Base-by-base conservation (phyloP, 2,888 invertebrate species). In the Scaptomyza flava region DNA sequence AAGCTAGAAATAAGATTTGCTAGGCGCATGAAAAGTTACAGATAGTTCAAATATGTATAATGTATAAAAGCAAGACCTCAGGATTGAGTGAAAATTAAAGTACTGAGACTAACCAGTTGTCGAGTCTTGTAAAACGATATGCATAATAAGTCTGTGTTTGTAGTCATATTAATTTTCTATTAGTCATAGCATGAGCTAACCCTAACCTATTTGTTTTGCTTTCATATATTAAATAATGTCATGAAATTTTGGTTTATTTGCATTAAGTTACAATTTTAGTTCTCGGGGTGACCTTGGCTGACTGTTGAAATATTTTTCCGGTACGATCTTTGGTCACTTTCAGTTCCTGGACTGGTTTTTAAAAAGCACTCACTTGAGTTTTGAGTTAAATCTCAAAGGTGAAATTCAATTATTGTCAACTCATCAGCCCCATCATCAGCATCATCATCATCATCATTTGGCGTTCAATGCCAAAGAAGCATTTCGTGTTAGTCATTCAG, bases 401-500 rank as follows among this genome's bases (percentile, higher is more conserved):
- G 81, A 78, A 85, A 82, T 80, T 78, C 42, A 72, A 70, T 57
- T 66, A 57, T 45, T 67, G 42, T 48, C 59, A 50, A 57, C 51
- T 53, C 52, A 63, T 74, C 58, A 56, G 6, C 38, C 51, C 33
- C 30, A 42, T 53, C 36, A 54, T 59, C 36, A 47, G 54, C 30
- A 57, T 23, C 33, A 63, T 43, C 23, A 42, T 51, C 41, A 50
- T 59, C 36, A 47, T 58, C 36, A 59, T 57, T 43, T 60, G 31
- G 27, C 43, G 34, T 61, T 84, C 79, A 81, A 81, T 80, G 76
- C 66, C 80, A 82, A 62, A 73, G 72, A 56, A 63, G 53, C 58
- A 68, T 65, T 63, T 57, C 6, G 45, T 48, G 59, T 82, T 82
- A 80, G 83, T 82, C 86, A 85, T 82, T 43, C 68, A 65, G 58